Evolutionary conservation across 2,113 vertebrate species (phyloP).

Genomic region (Microtus ochrogaster): DNA sequence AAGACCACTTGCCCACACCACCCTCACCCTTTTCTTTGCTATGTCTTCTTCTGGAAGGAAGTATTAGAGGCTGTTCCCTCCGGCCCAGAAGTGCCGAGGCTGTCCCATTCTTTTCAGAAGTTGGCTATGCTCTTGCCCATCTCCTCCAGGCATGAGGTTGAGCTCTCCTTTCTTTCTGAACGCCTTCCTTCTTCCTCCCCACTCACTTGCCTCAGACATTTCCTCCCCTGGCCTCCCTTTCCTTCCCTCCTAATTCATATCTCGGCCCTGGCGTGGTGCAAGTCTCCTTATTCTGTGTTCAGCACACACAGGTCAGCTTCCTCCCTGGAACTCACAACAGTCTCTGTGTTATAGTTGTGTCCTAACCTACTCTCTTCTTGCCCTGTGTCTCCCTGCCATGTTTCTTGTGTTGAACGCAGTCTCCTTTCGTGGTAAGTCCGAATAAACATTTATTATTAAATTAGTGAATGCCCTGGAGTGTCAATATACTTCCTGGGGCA

Average conservation of each 20-base stretch:
- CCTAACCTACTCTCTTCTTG: neutral
- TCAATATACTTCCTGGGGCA: neutral
- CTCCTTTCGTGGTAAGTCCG: neutral
- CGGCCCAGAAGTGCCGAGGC: neutral
- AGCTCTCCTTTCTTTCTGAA: neutral
- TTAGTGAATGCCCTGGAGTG: neutral
- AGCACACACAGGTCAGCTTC: neutral
- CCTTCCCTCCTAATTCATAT: neutral
- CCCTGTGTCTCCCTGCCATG: neutral
- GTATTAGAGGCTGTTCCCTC: neutral
- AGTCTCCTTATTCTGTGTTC: neutral
- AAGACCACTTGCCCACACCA: neutral
- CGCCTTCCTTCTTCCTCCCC: neutral
- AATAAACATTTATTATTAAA: neutral
- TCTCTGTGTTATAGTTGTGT: neutral
- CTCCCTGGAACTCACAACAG: neutral
- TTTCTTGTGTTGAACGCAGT: neutral
- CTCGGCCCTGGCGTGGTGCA: neutral
- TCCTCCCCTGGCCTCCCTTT: neutral
- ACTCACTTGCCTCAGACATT: neutral
- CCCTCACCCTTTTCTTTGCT: neutral
- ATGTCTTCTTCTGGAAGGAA: neutral
- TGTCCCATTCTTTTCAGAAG: neutral
- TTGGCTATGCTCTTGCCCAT: neutral
- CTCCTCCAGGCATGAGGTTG: neutral